Base-by-base conservation (phyloP, 92 coral and sea anemone species). In the Actinernus sp. region DNA sequence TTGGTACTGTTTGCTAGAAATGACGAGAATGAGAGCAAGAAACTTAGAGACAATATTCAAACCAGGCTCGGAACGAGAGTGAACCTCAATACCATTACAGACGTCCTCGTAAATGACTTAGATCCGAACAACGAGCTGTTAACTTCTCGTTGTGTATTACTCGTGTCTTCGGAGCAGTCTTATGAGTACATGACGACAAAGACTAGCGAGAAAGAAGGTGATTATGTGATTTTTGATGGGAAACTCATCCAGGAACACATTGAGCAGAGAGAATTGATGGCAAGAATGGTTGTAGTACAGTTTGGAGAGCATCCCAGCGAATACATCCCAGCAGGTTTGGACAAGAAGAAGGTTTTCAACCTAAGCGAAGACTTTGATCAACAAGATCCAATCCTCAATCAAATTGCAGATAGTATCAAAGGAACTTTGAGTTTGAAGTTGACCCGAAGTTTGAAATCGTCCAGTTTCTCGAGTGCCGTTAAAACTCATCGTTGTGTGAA, bases 131-230 rank as follows among this genome's bases (percentile, higher is more conserved):
- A 52, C 12, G 79, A 67, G 60, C 58, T 83, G 17, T 9, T 50
- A 6, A 26, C 11, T 9, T 55, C 67, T 27, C 57, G 63, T 12
- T 60, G 83, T 46, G 68, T 68, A 2, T 29, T 83, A 16, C 61
- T 83, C 30, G 45, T 75, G 6, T 72, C 76, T 38, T 74, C 89
- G 29, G 65, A 79, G 22, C 58, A 75, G 17, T 72, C 89, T 0
- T 49, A 63, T 2, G 74, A 79, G 10, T 31, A 74, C 12, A 61
- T 83, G 19, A 65, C 74, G 37, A 57, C 43, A 50, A 34, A 61
- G 26, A 39, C 32, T 3, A 36, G 30, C 37, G 83, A 83, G 51
- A 83, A 32, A 26, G 73, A 74, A 21, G 89, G 68, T n/a, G 74
- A 21, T 18, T 70, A 57, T 54, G 74, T 75, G 0, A 19, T 69